Percentiles rank a stretch among this genome's conserved stretches.
phyloP scores from a whole-genome alignment of 2,888 invertebrate species.

The Dryococelus australis region DNA sequence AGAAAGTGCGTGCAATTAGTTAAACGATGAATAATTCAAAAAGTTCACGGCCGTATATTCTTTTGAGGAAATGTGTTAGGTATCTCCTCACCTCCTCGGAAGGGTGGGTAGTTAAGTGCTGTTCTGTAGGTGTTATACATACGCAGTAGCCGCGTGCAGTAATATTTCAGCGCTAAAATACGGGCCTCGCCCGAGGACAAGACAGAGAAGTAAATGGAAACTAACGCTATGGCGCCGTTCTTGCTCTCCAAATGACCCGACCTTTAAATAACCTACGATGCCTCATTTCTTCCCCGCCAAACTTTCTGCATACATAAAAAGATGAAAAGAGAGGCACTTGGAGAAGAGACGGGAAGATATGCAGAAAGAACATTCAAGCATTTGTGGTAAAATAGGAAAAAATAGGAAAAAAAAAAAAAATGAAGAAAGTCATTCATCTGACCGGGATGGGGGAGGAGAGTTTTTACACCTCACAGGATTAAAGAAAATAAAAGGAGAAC shows the following conservation, averaged over 20 bases:
- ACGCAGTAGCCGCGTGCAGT: neutral
- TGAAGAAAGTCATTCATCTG: constrained; percentile 31
- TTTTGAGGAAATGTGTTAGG: neutral
- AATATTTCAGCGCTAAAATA: constrained; percentile 25
- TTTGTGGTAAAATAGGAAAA: constrained; percentile 3
- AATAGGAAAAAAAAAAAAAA: constrained; percentile 6
- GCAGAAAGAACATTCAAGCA: constrained; percentile 19
- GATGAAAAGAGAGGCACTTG: constrained; percentile 8
- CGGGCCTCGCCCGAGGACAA: neutral
- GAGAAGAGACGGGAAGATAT: constrained; percentile 8
- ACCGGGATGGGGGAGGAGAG: neutral
- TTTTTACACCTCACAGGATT: constrained; percentile 19
- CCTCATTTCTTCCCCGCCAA: constrained; percentile 24
- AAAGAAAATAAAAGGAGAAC: constrained; percentile 25
- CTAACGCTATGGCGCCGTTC: constrained; percentile 12
- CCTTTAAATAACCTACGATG: constrained; percentile 27
- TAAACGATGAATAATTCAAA: no score
- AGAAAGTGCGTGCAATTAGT: no score
- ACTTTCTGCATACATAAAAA: constrained; percentile 23
- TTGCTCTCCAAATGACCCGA: constrained; percentile 23
- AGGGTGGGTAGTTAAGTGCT: neutral
- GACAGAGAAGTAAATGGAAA: constrained; percentile 24
- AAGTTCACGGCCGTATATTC: neutral
- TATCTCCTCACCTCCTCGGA: neutral
- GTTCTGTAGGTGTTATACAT: constrained; percentile 16